Base-by-base conservation (phyloP, 2,888 invertebrate species). In the Zhengitettix transpicula region DNA sequence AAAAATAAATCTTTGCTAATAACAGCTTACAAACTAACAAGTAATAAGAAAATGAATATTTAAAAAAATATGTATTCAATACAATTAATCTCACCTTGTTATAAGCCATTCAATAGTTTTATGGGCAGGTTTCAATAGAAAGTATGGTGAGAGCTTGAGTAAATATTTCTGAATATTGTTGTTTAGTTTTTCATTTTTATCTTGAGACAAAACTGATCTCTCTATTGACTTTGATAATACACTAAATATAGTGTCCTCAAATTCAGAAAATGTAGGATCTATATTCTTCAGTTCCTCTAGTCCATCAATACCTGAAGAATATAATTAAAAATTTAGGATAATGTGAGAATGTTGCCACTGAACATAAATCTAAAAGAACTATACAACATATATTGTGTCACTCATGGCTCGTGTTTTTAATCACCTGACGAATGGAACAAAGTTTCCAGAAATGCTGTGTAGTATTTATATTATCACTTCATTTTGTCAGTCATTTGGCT, bases 21-120 rank as follows among this genome's bases (percentile, higher is more conserved):
- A 28, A 28, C 28, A 28, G 28, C 2, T 5, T 28, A 5, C 28
- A 47, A 14, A 47, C 47, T 8, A 47, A 47, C n/a, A n/a, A n/a
- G 9, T 14, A 12, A 47, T 1, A 8, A 8, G 8, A 47, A 47
- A 47, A 47, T 47, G 2, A n/a, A 47, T 47, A 14, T 42, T 42
- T 47, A 47, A 47, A 1, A 7, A 14, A 14, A 47, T 47, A 47
- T 47, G 12, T 14, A n/a, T 12, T 47, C 1, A 12, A 47, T n/a
- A 47, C 28, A 28, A 5, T 28, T 28, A 28, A 28, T 28, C 58
- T 59, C 69, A 79, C 75, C 79, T 82, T 68, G 90, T 82, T 55
- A 98, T 83, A 5, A 99, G 78, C 97, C 97, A 99, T 77, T 99
- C 99, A 55, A 99, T 72, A 1, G 93, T 87, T 76, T 95, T 91